Percentiles rank a stretch among this genome's conserved stretches.
Conservation (phyloP, 2,113 vertebrate species). For the Cyprinodon brontotheroides region DNA sequence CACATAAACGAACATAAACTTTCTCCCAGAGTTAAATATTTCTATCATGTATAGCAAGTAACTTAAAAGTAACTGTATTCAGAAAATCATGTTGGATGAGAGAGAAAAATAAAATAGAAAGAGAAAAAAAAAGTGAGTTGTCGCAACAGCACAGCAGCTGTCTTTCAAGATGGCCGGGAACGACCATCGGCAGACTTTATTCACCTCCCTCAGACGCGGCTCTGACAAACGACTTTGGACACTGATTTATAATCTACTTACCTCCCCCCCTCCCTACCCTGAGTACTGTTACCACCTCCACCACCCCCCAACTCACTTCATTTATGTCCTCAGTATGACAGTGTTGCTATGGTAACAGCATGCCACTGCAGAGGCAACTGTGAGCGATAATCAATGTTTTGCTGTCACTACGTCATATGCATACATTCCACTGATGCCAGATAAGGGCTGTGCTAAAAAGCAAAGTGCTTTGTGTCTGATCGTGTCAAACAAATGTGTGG, state of each 20-base stretch:
- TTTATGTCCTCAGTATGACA: conserved; percentile 32
- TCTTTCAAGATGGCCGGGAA: conserved; percentile 15
- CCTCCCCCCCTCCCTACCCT: not conserved
- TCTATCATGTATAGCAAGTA: too few relatives aligned
- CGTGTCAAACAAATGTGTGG: conserved; percentile 10
- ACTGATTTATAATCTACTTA: conserved; percentile 60
- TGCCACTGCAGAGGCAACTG: conserved; percentile 47
- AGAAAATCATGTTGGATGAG: not conserved
- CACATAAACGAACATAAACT: too few relatives aligned
- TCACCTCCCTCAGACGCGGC: conserved; percentile 35
- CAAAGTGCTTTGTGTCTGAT: not conserved
- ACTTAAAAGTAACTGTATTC: not conserved
- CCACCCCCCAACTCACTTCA: not conserved
- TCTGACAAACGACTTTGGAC: conserved; percentile 28
- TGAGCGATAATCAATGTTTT: conserved; percentile 45
- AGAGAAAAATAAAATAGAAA: not conserved
- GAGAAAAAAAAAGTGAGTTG: not conserved
- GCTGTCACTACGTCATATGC: conserved; percentile 10
- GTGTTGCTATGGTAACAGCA: conserved; percentile 67
- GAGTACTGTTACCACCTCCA: not conserved
- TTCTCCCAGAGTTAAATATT: too few relatives aligned
- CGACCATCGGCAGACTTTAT: conserved; percentile 7
- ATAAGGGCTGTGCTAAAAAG: conserved; percentile 15
- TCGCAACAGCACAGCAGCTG: conserved; percentile 13
- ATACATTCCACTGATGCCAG: conserved; percentile 21